phyloP scores from a whole-genome alignment of 2,888 invertebrate genomes.

The Polietes domitor region DNA sequence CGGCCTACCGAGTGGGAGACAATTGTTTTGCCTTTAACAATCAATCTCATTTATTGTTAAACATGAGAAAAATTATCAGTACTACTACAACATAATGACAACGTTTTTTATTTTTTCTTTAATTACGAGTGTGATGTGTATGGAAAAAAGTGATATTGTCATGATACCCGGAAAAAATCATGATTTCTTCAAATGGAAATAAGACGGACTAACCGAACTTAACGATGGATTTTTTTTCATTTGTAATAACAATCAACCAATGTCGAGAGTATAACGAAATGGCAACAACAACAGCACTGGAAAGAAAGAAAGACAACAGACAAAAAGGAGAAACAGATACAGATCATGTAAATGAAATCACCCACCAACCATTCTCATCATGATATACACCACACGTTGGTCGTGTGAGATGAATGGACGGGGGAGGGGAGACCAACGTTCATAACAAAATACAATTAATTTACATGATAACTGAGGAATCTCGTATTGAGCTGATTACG shows the following conservation, averaged over 20 bases:
- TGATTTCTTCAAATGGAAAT: constrained; percentile 2
- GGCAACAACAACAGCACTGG: constrained; percentile 31
- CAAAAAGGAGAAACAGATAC: constrained; percentile 9
- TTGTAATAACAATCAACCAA: constrained; percentile 21
- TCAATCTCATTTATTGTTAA: constrained; percentile 48
- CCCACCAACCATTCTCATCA: background rate
- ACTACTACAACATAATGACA: constrained; percentile 47
- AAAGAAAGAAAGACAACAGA: constrained; percentile 4
- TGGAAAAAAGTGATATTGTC: constrained; percentile 33
- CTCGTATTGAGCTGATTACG: constrained; percentile 66
- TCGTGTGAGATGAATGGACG: constrained; percentile 30
- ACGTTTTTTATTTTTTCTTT: constrained; percentile 32
- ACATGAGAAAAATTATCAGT: constrained; percentile 54
- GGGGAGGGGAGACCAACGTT: constrained; percentile 40
- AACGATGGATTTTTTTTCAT: constrained; percentile 8
- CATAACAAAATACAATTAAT: constrained; percentile 68
- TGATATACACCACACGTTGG: constrained; percentile 1
- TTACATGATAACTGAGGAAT: constrained; percentile 70
- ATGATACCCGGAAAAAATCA: constrained; percentile 24
- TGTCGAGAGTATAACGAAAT: background rate
- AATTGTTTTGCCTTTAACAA: background rate
- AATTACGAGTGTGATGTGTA: constrained; percentile 8
- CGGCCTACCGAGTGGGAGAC: background rate
- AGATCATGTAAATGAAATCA: constrained; percentile 34
- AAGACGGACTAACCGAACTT: background rate